Evolutionary conservation across 2,888 invertebrate species (phyloP), one percentile per base, ranked within the genome.

Genomic region (Cyaniris semiargus): DNA sequence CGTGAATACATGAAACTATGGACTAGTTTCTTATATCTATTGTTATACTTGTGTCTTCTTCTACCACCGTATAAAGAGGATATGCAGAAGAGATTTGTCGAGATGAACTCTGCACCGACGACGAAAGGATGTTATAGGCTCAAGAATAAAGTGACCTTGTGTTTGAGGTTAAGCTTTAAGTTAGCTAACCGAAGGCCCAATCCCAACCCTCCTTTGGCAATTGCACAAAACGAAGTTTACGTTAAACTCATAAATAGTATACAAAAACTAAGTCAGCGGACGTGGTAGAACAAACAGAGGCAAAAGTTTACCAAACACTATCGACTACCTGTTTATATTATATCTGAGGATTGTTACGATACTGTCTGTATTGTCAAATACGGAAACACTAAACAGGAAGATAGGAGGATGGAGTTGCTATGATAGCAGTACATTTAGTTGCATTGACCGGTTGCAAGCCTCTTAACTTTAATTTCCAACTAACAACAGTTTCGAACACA

Each of bases 351-450:
- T 21, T 5, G 7, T 58, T 58, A 21, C 7, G 1, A 56, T 58
- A 21, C n/a, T 21, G 58, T 58, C 21, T 58, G 58, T 58, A 58
- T 58, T 58, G 58, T 58, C 1, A 2, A 58, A 58, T 21, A 58
- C 58, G 58, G 58, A 21, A 58, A 58, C n/a, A n/a, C n/a, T n/a
- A n/a, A n/a, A n/a, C 58, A 58, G 58, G 58, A 58, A 58, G 21
- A 58, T 21, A 58, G 3, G 3, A 21, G n/a, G 18, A 15, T 48
- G 38, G 38, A 58, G 21, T 21, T 15, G n/a, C 56, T 58, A 58
- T 21, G 3, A 10, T 58, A 58, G 58, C 58, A 58, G 21, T 6
- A 58, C 58, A 8, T 21, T n/a, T 3, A 58, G 10, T 21, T 58
- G 53, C 53, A 18, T 58, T 58, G 58, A 27, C 7, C 6, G 56